Evolutionary conservation across 2,113 vertebrate genomes (phyloP).

Genomic region (Rafetus swinhoei): DNA sequence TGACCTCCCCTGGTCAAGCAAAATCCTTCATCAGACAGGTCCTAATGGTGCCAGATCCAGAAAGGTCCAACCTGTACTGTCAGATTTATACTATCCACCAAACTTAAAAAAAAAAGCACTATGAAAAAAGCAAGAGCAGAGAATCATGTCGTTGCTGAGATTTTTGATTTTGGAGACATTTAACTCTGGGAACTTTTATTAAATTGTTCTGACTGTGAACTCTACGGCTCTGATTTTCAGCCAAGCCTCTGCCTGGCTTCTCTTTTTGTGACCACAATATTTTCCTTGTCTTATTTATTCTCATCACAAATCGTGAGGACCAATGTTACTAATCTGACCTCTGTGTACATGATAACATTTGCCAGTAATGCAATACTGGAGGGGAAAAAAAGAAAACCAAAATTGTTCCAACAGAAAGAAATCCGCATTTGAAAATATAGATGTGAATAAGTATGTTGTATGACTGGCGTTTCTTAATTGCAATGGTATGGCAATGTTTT

Average conservation of each 20-base stretch:
- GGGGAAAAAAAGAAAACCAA: not conserved
- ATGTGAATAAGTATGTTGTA: not conserved
- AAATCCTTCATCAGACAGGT: no score
- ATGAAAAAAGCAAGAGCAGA: not conserved
- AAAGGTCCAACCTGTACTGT: no score
- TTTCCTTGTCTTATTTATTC: not conserved
- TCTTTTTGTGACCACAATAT: not conserved
- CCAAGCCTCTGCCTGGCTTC: not conserved
- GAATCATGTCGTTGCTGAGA: not conserved
- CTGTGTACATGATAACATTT: not conserved
- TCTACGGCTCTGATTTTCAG: not conserved
- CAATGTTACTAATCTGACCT: not conserved
- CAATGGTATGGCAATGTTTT: not conserved
- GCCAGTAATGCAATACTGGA: not conserved
- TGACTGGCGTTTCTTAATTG: not conserved
- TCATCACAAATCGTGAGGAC: not conserved
- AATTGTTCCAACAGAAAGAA: not conserved
- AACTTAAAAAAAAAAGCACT: not conserved
- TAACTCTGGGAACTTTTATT: not conserved
- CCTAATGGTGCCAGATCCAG: no score
- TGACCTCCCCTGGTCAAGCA: no score
- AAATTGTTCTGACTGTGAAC: not conserved
- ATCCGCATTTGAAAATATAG: not conserved
- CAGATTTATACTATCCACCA: not conserved
- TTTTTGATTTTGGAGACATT: not conserved